Base-by-base conservation (phyloP, 2,797 vertebrate genomes). In the Hirundo rustica region DNA sequence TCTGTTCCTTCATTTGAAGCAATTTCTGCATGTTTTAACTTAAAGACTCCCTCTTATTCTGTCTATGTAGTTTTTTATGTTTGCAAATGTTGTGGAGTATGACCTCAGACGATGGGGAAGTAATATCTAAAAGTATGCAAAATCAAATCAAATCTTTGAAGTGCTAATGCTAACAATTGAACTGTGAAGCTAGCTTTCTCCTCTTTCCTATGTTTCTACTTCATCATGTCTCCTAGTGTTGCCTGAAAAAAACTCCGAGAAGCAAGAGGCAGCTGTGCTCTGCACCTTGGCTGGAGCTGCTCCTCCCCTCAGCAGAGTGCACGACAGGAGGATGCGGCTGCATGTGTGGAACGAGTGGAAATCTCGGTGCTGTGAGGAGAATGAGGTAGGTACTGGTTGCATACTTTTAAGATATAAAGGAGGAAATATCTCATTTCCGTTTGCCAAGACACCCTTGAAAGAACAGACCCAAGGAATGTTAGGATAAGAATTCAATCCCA, bases 381-480 rank as follows among this genome's bases (percentile, higher is more conserved):
- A 55, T 0, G 0, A 32, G n/a, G 29, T 45, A 55, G 14, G 16
- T 47, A 54, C 3, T 0, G 0, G 32, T 18, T 78, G 26, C 34
- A 38, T 42, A 50, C 11, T 32, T 19, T 53, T 30, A 82, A 60
- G 26, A 68, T 6, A 64, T 4, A 36, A 74, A 65, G 55, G 29
- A 93, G 54, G 58, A 65, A 78, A 79, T 19, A 45, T 65, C 42
- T 65, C 4, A 18, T 62, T 85, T 85, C 9, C 11, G 8, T 4
- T 11, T 70, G 19, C 62, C 57, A 81, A 78, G 55, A 51, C 32
- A 60, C 10, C 4, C 13, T 29, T 67, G 25, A 61, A 81, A 61
- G 42, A 78, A 78, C 9, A 86, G 47, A 57, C 7, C 11, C 25
- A 48, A 36, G 60, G 70, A 78, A 76, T 18, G 14, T 65, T 64